A percentile compares a stretch with the other conserved stretches of the same genome.
Evolutionary conservation across 2,888 invertebrate genomes (phyloP).

Genomic region (Pterostichus madidus): DNA sequence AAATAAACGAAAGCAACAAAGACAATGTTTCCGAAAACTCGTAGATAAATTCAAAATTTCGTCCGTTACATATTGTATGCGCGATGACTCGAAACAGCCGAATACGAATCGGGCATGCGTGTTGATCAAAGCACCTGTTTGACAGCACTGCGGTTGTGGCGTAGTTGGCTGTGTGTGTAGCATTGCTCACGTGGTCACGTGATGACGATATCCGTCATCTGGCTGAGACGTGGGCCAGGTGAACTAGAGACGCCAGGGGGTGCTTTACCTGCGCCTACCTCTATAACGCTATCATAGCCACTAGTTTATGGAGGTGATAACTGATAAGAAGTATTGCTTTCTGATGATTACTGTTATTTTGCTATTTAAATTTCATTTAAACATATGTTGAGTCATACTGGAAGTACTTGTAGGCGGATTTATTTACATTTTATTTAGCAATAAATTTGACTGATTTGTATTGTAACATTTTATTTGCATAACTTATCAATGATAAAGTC

Average conservation of each 20-base stretch:
- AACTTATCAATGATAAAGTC: too few species aligned
- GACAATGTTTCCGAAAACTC: not conserved
- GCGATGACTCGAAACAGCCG: constrained; percentile 26
- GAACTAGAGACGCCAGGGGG: not conserved
- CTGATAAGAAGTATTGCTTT: not conserved
- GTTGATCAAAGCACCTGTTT: constrained; percentile 42
- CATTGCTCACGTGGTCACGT: constrained; percentile 31
- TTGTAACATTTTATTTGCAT: too few species aligned
- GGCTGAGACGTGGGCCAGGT: constrained; percentile 1
- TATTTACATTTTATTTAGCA: not conserved
- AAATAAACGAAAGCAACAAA: constrained; percentile 29
- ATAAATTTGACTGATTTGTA: too few species aligned
- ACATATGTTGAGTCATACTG: not conserved
- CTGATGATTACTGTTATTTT: constrained; percentile 9
- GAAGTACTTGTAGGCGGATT: not conserved
- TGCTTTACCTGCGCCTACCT: too few species aligned
- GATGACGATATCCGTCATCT: constrained; percentile 6
- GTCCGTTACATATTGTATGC: constrained; percentile 25
- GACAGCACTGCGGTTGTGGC: constrained; percentile 21
- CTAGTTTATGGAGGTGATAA: not conserved
- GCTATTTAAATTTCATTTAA: not conserved
- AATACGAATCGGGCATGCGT: constrained; percentile 19
- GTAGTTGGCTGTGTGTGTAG: not conserved
- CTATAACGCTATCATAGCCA: not conserved
- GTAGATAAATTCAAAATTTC: constrained; percentile 7